Conservation (phyloP, 2,888 invertebrate genomes). For the Drosophila melanocephala region DNA sequence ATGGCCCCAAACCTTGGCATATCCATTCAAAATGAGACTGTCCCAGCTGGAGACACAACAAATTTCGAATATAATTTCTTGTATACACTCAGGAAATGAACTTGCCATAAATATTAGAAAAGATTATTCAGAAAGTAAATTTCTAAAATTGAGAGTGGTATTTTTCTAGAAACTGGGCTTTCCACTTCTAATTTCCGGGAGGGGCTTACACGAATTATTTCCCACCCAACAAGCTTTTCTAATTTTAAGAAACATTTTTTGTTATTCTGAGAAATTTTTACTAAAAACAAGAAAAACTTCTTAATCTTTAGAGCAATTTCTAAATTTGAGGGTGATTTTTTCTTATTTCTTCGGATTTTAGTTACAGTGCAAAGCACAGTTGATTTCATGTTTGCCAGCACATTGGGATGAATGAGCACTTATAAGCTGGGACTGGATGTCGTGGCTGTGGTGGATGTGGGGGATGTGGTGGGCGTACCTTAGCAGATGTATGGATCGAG, state of each 20-base stretch:
- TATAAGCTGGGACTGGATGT: not conserved
- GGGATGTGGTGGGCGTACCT: slow-evolving; percentile 29
- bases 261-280: not conserved
- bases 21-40: not conserved
- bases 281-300: not conserved
- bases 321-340: too few species aligned
- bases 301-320: not conserved
- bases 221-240: not conserved
- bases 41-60: not conserved
- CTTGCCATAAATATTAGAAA: not conserved
- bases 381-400: not conserved
- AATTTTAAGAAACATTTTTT: not conserved
- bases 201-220: not conserved
- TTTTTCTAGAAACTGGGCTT: not conserved
- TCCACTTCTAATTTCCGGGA: not conserved
- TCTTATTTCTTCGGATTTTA: not conserved
- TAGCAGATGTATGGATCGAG: slow-evolving; percentile 33
- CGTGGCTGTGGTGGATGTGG: not conserved
- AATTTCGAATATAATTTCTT: not conserved
- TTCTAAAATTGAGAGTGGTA: not conserved
- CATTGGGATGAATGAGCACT: not conserved
- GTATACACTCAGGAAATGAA: not conserved
- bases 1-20: not conserved
- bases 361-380: not conserved
- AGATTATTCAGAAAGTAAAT: not conserved